phyloP scores from a whole-genome alignment of 1,140 invertebrate genomes.

The Platyscapa corneri region DNA sequence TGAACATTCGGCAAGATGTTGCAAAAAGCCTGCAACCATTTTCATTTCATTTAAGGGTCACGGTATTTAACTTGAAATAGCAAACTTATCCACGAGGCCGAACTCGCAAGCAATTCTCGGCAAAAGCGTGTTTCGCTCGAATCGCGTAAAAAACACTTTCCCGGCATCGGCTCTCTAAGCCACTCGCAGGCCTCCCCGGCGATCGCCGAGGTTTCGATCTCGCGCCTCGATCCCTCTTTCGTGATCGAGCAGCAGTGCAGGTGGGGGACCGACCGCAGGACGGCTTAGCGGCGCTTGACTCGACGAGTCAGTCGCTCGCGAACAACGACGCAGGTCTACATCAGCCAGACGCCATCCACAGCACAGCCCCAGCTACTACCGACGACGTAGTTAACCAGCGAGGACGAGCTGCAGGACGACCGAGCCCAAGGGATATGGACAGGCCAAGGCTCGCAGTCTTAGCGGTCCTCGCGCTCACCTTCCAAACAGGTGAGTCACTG shows the following conservation, averaged over 20 bases:
- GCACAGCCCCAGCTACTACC: no score
- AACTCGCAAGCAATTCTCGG: no score
- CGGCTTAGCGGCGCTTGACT: neutral
- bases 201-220: neutral
- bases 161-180: no score
- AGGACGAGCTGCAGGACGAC: neutral
- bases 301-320: neutral
- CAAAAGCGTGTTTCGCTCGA: no score
- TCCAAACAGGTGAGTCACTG: slow-evolving; percentile 55
- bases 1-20: no score
- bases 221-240: slow-evolving; percentile 4
- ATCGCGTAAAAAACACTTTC: no score
- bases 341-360: neutral
- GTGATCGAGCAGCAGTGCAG: neutral
- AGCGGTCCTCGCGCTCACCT: slow-evolving; percentile 52
- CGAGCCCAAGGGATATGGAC: neutral
- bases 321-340: neutral
- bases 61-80: no score
- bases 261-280: neutral
- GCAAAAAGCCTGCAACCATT: no score
- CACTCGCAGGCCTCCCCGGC: no score
- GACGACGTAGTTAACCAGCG: neutral
- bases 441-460: slow-evolving; percentile 37
- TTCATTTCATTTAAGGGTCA: no score
- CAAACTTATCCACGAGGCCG: no score